Evolutionary conservation across 1,140 invertebrate species (phyloP).

Genomic region (Rhagoletis pomonella): DNA sequence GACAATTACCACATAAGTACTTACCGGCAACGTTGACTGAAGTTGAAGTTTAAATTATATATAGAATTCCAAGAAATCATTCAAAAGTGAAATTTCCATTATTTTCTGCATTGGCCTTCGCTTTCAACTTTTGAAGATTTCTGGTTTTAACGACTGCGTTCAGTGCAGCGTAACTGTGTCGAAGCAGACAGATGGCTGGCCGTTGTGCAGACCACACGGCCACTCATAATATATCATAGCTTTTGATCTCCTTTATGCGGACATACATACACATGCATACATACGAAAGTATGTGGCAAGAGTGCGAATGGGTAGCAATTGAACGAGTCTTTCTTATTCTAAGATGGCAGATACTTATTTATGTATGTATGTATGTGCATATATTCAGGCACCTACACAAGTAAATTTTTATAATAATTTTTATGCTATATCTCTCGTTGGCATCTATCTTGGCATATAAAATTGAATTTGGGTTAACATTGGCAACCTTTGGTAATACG

Average conservation of each 20-base stretch:
- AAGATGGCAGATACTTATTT: too few relatives aligned
- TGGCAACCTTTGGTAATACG: too few relatives aligned
- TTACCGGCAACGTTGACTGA: background rate
- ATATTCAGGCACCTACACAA: too few relatives aligned
- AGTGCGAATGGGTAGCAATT: too few relatives aligned
- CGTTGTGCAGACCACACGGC: background rate
- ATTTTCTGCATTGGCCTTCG: background rate
- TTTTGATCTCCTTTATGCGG: background rate
- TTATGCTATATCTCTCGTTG: too few relatives aligned
- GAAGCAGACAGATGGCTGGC: background rate
- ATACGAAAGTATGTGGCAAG: too few relatives aligned
- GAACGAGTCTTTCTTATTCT: too few relatives aligned
- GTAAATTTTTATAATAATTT: too few relatives aligned
- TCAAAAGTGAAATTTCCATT: constrained; percentile 32
- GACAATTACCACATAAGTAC: background rate
- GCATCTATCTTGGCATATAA: too few relatives aligned
- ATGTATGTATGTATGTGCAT: too few relatives aligned
- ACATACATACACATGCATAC: background rate
- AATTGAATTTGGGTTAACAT: too few relatives aligned
- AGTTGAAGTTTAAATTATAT: background rate
- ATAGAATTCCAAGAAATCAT: constrained; percentile 27
- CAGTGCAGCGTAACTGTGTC: background rate
- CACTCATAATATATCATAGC: background rate
- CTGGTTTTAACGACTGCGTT: background rate
- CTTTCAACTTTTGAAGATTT: background rate